These are phyloP conservation scores for Pantala flavescens DNA, from an alignment of 1,140 invertebrate species.

Conservation along the genomic window DNA sequence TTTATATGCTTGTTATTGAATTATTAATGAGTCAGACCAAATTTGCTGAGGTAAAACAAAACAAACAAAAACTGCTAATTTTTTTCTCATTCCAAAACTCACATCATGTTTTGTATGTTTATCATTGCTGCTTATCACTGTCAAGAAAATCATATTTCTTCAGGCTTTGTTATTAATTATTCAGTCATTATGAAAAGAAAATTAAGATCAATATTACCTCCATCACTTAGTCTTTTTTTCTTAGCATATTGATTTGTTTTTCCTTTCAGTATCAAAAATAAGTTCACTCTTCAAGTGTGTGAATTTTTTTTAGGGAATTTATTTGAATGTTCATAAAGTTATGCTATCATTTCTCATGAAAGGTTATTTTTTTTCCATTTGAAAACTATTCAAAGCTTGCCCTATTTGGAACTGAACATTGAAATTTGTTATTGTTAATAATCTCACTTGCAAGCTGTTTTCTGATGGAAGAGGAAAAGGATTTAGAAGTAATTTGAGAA, in stretches of 20 bases:
- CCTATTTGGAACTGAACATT: too few species aligned
- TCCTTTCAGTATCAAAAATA: not conserved
- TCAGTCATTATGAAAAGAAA: not conserved
- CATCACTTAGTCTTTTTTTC: not conserved
- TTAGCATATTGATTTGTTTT: not conserved
- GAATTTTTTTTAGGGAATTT: not conserved
- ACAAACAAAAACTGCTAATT: not conserved
- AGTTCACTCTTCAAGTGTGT: not conserved
- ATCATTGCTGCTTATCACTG: not conserved
- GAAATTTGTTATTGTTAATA: too few species aligned
- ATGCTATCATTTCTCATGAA: too few species aligned
- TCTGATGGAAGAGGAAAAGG: too few species aligned
- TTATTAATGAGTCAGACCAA: not conserved
- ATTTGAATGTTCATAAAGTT: too few species aligned
- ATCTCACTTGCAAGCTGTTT: too few species aligned
- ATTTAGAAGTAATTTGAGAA: too few species aligned
- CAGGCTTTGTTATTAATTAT: not conserved
- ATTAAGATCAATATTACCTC: not conserved
- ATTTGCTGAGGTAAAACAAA: not conserved
- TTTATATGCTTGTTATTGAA: not conserved
- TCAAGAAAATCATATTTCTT: not conserved
- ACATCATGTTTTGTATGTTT: not conserved
- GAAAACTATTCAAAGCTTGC: too few species aligned
- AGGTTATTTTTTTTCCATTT: too few species aligned
- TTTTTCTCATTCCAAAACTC: not conserved